A percentile compares a stretch with the other conserved stretches of the same genome.
phyloP scores from a whole-genome alignment of 1,140 invertebrate species.

The silkworm (Bombyx mori) region DNA sequence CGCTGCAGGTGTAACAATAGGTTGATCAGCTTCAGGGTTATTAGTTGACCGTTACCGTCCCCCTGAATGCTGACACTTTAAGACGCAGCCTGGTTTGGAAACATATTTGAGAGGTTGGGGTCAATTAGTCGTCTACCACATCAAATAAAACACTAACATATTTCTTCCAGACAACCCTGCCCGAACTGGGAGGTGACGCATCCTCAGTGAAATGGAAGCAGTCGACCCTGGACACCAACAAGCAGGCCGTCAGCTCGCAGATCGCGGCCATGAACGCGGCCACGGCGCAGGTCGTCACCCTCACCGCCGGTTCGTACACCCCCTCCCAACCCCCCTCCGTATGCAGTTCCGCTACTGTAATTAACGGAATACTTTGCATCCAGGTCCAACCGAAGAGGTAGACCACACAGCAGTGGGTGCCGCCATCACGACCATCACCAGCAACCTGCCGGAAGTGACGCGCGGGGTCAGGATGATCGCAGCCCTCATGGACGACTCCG shows the following conservation, averaged over 20 bases:
- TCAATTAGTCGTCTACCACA: too few species aligned
- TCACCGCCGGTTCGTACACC: conserved; percentile 81
- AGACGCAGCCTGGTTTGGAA: too few species aligned
- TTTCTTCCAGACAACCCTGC: conserved; percentile 76
- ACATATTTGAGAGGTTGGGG: too few species aligned
- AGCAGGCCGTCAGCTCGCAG: conserved; percentile 96
- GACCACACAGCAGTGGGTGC: conserved; percentile 97
- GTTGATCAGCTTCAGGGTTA: too few species aligned
- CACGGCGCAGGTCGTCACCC: conserved; percentile 96
- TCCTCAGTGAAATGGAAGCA: conserved; percentile 94
- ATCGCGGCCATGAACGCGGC: conserved; percentile 99
- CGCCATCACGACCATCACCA: conserved; percentile 97
- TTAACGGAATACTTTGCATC: too few species aligned
- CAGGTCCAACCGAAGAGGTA: conserved; percentile 81
- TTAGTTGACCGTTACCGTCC: too few species aligned
- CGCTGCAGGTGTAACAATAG: too few species aligned
- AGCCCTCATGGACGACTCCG: conserved; percentile 89
- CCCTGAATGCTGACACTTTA: too few species aligned
- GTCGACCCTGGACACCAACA: conserved; percentile 93
- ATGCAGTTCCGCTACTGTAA: too few species aligned
- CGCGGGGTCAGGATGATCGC: conserved; percentile 95
- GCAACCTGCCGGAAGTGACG: conserved; percentile 96
- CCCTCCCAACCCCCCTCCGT: not conserved
- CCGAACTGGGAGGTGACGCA: conserved; percentile 86
- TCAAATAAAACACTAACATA: too few species aligned